phyloP scores from a whole-genome alignment of 1,140 invertebrate species.

The Mactra quadrangularis region DNA sequence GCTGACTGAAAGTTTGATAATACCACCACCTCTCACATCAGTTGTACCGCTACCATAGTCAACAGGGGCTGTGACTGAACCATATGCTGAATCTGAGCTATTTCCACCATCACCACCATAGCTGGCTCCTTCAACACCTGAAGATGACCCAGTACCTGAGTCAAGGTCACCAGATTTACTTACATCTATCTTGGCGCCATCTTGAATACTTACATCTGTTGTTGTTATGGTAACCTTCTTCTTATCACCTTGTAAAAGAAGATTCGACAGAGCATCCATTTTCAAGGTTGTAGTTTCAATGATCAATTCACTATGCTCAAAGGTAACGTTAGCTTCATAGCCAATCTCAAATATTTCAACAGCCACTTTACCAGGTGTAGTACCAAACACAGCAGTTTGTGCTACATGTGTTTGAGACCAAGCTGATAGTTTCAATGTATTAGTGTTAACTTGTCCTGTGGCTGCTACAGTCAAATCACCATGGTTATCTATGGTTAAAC shows the following conservation, averaged over 20 bases:
- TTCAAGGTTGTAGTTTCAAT: conserved; percentile 57
- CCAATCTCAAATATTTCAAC: conserved; percentile 60
- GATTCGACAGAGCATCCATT: conserved; percentile 66
- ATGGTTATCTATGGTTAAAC: conserved; percentile 61
- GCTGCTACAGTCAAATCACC: conserved; percentile 58
- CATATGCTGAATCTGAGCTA: conserved; percentile 59
- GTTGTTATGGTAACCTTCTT: conserved; percentile 62
- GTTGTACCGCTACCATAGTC: conserved; percentile 68
- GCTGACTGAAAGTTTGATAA: conserved; percentile 59
- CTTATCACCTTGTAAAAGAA: conserved; percentile 42
- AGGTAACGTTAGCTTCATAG: conserved; percentile 63
- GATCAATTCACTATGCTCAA: conserved; percentile 63
- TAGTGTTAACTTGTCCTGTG: conserved; percentile 53
- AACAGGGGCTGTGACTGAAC: conserved; percentile 63
- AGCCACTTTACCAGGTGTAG: conserved; percentile 38
- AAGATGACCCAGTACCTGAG: conserved; percentile 52
- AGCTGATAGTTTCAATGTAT: conserved; percentile 33
- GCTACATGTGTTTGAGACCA: conserved; percentile 48
- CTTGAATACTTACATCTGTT: conserved; percentile 67
- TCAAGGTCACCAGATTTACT: conserved; percentile 57
- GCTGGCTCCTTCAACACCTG: conserved; percentile 64
- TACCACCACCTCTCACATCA: conserved; percentile 67
- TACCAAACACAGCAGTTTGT: conserved; percentile 41
- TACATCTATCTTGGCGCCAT: conserved; percentile 66
- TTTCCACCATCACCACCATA: conserved; percentile 72